These are phyloP conservation scores for Pyrgilauda ruficollis DNA, from an alignment of 2,113 vertebrate genomes.

Conservation along the genomic window DNA sequence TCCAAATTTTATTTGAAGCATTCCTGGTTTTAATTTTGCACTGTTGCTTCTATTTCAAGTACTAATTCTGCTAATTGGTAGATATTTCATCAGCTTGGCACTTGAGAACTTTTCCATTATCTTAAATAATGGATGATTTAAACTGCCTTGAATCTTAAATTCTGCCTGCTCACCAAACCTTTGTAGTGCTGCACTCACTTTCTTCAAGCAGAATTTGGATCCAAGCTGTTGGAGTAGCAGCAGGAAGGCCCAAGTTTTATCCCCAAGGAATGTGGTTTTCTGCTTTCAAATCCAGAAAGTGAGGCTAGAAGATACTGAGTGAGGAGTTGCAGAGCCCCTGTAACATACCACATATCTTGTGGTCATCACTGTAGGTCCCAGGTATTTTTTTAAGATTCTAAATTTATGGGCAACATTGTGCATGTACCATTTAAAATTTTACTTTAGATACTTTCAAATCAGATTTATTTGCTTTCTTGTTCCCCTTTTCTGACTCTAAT, in stretches of 20 bases:
- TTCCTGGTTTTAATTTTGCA: constrained; percentile 18
- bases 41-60: constrained; percentile 42
- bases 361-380: constrained; percentile 32
- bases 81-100: constrained; percentile 61
- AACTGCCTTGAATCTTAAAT: constrained; percentile 57
- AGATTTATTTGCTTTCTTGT: not conserved
- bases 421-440: not conserved
- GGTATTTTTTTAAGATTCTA: constrained; percentile 26
- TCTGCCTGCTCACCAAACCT: constrained; percentile 21
- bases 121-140: constrained; percentile 66
- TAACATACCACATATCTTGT: not conserved
- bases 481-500: not conserved
- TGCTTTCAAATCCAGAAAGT: not conserved
- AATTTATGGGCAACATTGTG: not conserved
- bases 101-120: constrained; percentile 65
- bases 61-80: constrained; percentile 65
- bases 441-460: not conserved
- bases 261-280: not conserved
- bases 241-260: constrained; percentile 8
- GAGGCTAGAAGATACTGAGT: constrained; percentile 23
- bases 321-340: not conserved
- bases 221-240: not conserved
- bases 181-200: not conserved
- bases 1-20: constrained; percentile 3
- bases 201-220: constrained; percentile 18